Conservation (phyloP, 2,113 vertebrate genomes). For the Heterotilapia buettikoferi region DNA sequence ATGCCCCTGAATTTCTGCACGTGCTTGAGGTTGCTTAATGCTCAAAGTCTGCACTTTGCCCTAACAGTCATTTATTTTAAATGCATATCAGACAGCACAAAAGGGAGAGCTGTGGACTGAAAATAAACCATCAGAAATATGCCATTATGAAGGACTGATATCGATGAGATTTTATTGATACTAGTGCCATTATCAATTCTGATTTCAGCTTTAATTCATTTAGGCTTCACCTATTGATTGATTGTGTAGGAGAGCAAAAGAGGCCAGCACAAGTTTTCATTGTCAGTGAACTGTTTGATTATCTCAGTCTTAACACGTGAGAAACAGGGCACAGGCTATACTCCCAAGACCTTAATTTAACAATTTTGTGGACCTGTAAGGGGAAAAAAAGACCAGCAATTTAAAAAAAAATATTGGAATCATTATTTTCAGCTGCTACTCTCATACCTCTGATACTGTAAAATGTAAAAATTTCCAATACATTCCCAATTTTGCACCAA, state of each 20-base stretch:
- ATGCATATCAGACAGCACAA: neutral
- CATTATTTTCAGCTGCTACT: neutral
- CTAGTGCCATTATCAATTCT: neutral
- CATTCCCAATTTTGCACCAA: too few species aligned
- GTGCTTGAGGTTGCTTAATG: neutral
- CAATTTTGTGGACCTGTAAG: neutral
- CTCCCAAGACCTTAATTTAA: neutral
- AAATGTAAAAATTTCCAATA: too few species aligned
- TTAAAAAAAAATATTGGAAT: too few species aligned
- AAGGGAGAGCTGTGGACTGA: neutral
- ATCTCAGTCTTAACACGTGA: neutral
- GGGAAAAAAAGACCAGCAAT: neutral
- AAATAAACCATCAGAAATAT: neutral
- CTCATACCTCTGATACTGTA: neutral
- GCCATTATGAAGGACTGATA: neutral
- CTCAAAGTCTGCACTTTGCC: neutral
- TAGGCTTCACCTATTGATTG: neutral
- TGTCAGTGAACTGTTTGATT: neutral
- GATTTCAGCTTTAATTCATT: neutral
- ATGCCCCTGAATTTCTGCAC: neutral
- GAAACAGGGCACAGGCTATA: neutral
- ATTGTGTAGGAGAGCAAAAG: neutral
- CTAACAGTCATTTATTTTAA: neutral
- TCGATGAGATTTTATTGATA: neutral
- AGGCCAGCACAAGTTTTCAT: fast-evolving